These are phyloP conservation scores for Callopanchax toddi DNA, from an alignment of 2,113 vertebrate species.

Conservation along the genomic window DNA sequence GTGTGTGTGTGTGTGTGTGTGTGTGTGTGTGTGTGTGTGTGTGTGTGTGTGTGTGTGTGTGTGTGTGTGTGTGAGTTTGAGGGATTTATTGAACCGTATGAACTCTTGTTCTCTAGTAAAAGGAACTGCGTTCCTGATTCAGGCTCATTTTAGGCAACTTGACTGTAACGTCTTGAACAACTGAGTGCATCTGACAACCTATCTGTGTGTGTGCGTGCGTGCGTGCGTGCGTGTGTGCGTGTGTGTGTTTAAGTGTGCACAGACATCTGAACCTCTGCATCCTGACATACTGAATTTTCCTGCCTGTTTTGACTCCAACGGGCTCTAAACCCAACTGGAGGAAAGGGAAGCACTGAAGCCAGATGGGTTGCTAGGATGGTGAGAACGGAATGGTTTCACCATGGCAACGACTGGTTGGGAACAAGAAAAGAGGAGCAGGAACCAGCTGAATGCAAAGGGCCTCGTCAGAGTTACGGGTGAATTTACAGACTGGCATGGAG, in stretches of 20 bases:
- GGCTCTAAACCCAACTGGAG: conserved; percentile 24
- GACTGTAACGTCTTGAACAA: too few relatives aligned
- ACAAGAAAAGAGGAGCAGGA: not conserved
- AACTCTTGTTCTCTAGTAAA: conserved; percentile 35
- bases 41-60: not conserved
- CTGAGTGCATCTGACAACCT: not conserved
- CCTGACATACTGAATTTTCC: conserved; percentile 63
- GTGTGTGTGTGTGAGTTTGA: not conserved
- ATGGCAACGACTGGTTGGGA: conserved; percentile 64
- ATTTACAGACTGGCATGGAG: conserved; percentile 24
- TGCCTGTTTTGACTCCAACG: conserved; percentile 21
- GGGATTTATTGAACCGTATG: conserved; percentile 30
- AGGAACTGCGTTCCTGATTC: too few relatives aligned
- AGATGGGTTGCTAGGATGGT: conserved; percentile 71
- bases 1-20: too few relatives aligned
- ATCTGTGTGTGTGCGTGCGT: too few relatives aligned
- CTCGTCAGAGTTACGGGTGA: conserved; percentile 4
- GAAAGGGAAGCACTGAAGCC: conserved; percentile 44
- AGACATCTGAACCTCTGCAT: not conserved
- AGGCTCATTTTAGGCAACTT: not conserved
- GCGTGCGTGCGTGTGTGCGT: not conserved
- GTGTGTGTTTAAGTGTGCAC: conserved; percentile 8
- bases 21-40: not conserved
- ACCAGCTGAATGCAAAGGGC: conserved; percentile 31
- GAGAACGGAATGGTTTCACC: conserved; percentile 70